Percentiles rank a stretch among this genome's conserved stretches.
These are phyloP conservation scores for Eugnorisma glareosa DNA, from an alignment of 2,888 invertebrate genomes.

Conservation along the genomic window DNA sequence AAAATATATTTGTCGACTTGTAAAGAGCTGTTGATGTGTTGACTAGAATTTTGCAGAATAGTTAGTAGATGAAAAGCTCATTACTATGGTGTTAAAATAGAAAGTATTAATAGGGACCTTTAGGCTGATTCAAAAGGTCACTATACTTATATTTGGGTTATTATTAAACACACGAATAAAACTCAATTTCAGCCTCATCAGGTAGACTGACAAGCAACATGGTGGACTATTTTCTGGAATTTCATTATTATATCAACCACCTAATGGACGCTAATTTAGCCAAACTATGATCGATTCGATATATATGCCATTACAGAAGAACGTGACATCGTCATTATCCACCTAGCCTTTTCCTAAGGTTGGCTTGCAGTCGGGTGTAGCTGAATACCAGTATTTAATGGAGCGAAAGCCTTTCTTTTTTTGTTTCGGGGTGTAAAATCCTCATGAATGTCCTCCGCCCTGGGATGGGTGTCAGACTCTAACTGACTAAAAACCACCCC, in stretches of 20 bases:
- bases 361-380: neutral
- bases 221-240: neutral
- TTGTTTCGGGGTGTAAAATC: too few species aligned
- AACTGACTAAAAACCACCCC: too few species aligned
- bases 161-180: neutral
- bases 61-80: slow-evolving; percentile 34
- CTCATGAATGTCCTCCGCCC: too few species aligned
- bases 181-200: neutral
- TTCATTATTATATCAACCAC: neutral
- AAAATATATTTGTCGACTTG: slow-evolving; percentile 63
- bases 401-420: too few species aligned
- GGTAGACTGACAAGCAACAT: neutral
- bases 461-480: too few species aligned
- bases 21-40: slow-evolving; percentile 73
- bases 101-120: neutral
- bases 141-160: too few species aligned
- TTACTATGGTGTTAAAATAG: neutral
- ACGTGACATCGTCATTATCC: neutral
- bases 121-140: neutral
- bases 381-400: neutral
- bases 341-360: neutral
- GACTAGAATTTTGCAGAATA: slow-evolving; percentile 58
- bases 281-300: neutral
- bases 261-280: neutral
- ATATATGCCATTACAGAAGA: neutral